phyloP scores from a whole-genome alignment of 2,888 invertebrate species.

The Mythimna pallens region DNA sequence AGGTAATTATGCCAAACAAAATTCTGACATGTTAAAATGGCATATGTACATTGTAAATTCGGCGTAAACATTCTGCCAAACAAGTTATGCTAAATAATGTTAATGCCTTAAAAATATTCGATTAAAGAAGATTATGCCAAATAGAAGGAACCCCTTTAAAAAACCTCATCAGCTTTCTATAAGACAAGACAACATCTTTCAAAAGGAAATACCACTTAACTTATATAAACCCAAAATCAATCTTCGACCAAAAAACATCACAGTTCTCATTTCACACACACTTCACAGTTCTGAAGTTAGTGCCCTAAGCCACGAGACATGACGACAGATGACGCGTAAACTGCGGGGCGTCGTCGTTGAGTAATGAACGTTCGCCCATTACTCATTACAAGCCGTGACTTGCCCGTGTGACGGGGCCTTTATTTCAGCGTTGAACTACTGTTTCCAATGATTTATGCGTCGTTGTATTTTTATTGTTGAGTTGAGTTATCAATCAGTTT shows the following conservation, averaged over 20 bases:
- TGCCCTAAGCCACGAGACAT: slow-evolving; percentile 67
- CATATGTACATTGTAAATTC: too few species aligned
- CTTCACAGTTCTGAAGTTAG: slow-evolving; percentile 64
- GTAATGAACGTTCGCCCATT: slow-evolving; percentile 83
- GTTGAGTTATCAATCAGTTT: slow-evolving; percentile 67
- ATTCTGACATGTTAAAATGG: too few species aligned
- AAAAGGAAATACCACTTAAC: slow-evolving; percentile 44
- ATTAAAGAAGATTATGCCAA: too few species aligned
- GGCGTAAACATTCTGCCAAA: too few species aligned
- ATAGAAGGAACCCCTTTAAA: slow-evolving; percentile 24
- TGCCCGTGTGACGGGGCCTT: slow-evolving; percentile 78
- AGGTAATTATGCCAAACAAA: too few species aligned
- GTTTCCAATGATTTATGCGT: slow-evolving; percentile 75
- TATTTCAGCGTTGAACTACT: slow-evolving; percentile 79
- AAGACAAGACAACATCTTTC: slow-evolving; percentile 10
- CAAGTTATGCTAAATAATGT: too few species aligned
- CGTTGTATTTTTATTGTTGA: slow-evolving; percentile 67
- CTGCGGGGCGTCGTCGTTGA: slow-evolving; percentile 82
- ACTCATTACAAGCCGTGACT: slow-evolving; percentile 83
- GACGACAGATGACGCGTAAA: slow-evolving; percentile 85
- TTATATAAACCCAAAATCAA: slow-evolving; percentile 52
- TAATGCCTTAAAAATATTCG: too few species aligned
- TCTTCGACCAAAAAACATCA: slow-evolving; percentile 48
- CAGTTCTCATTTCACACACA: slow-evolving; percentile 61
- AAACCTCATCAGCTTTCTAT: slow-evolving; percentile 43